Percentiles rank a stretch among this genome's conserved stretches.
Conservation (phyloP, 2,888 invertebrate genomes). For the Dasysyrphus tricinctus region DNA sequence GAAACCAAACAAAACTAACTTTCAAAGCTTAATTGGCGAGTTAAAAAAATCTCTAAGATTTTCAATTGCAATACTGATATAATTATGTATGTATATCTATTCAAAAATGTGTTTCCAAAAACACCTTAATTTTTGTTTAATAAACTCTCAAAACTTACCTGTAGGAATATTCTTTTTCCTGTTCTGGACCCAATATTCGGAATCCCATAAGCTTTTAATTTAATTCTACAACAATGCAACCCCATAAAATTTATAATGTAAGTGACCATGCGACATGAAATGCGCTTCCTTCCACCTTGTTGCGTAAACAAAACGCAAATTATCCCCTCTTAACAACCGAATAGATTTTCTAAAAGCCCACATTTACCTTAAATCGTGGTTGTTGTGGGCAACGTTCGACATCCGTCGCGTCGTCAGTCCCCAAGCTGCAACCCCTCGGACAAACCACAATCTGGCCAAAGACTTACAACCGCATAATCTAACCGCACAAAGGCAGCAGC, state of each 20-base stretch:
- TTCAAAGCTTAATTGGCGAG: no score
- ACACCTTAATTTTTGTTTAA: no score
- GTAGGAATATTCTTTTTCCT: not conserved
- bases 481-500: constrained; percentile 59
- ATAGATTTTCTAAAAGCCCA: constrained; percentile 55
- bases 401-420: not conserved
- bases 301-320: constrained; percentile 76
- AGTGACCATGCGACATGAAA: constrained; percentile 71
- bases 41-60: no score
- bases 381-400: constrained; percentile 23
- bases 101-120: no score
- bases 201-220: constrained; percentile 28
- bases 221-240: constrained; percentile 33
- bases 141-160: not conserved
- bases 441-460: constrained; percentile 73
- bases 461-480: constrained; percentile 73
- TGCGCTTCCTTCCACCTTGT: constrained; percentile 72
- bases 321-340: constrained; percentile 72
- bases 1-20: no score
- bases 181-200: not conserved
- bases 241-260: constrained; percentile 37
- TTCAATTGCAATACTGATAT: no score
- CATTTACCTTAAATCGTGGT: constrained; percentile 68
- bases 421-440: constrained; percentile 34
- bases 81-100: no score